Base-by-base conservation (phyloP, 2,113 vertebrate species). In the Leptodactylus fuscus region DNA sequence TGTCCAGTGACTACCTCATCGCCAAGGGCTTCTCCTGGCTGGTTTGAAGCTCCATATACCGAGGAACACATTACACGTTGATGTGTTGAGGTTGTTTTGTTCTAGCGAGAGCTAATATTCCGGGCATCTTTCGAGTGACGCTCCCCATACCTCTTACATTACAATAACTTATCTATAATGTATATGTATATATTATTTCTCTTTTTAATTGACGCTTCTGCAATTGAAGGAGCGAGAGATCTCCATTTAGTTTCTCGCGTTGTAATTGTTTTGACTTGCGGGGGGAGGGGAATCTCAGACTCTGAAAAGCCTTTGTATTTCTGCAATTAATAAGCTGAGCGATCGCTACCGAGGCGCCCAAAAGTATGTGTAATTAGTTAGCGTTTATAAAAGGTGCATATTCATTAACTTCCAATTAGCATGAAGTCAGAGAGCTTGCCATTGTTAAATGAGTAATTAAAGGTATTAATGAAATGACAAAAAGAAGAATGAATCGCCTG, bases 361-460 rank as follows among this genome's bases (percentile, higher is more conserved):
- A 67, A 78, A 71, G 60, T 80, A 85, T 34, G 74, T 86, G 77
- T 81, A 86, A 86, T 81, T 80, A 86, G 55, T 51, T 51, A 81
- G 65, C 77, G 60, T 80, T 86, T 81, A 73, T 71, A 86, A 41
- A 85, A 86, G 84, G 84, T 86, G 84, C 77, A 81, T 86, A 73
- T 79, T 81, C 84, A 81, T 86, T 86, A 81, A 81, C 84, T 81
- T 81, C 84, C 65, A 86, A 86, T 86, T 86, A 86, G 76, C 65
- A 62, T 73, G 51, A 81, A 86, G 84, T 86, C 77, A 81, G 67
- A 73, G 84, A 81, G 77, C 65, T 67, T 73, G 84, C 76, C 84
- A 86, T 86, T 86, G 77, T 81, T 86, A 86, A 81, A 86, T 86
- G 77, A 81, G 62, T 86, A 86, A 86, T 80, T 86, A 86, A 86